Base-by-base conservation (phyloP, 2,113 vertebrate species). In the Pampusana beccarii region DNA sequence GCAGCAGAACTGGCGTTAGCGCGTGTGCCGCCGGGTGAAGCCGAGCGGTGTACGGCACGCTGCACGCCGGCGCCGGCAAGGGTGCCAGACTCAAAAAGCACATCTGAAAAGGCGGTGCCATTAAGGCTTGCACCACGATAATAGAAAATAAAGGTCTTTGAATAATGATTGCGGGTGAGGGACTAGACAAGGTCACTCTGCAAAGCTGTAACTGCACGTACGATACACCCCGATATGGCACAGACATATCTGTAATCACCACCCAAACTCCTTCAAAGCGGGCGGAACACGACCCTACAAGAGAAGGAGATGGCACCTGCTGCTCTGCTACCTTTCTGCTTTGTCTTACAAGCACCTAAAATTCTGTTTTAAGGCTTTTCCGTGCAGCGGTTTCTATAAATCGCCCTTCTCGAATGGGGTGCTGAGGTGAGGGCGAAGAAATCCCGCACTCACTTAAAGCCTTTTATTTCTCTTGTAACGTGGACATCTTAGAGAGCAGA, bases 401-500 rank as follows among this genome's bases (percentile, higher is more conserved):
- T 93, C 87, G 5, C 70, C 81, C 81, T 90, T 80, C 95, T 83
- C 9, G 1, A 36, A 62, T 85, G 73, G 80, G 93, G 86, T 61
- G 93, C 84, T 74, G 93, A 95, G 90, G 94, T 95, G 94, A 94
- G 77, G 83, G 67, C 17, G 28, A 73, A 71, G 86, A 93, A 88
- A 97, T 92, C 94, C 92, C 1, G 2, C 0, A 0, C 81, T 89
- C 80, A 90, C 89, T 93, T 96, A 93, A 97, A 96, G 91, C 87
- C 73, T 95, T 97, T 97, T 97, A 93, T 97, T 97, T 97, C 95
- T 94, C 92, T 94, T 91, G 92, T 97, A 95, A 95, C 93, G 80
- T 81, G 96, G 96, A 96, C 96, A 97, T 96, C 91, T 96, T 89
- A 82, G 89, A 96, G 94, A 97, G 87, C 90, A 97, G 96, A 97